These are phyloP conservation scores for Tenthredo scrophulariae DNA, from an alignment of 2,888 invertebrate genomes.

Conservation along the genomic window DNA sequence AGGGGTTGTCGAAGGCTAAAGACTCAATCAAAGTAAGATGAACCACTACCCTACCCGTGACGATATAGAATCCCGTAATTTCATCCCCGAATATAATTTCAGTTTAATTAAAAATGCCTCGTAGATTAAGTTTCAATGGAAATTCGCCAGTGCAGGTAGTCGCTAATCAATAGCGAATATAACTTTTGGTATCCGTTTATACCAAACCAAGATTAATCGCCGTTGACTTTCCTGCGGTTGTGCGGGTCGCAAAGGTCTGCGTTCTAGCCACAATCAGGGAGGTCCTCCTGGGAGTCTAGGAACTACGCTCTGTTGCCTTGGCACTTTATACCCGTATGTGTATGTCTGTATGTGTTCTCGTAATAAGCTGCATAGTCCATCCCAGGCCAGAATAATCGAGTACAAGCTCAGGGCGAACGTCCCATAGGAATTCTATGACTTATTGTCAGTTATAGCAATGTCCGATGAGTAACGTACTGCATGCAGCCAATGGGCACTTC, in stretches of 20 bases:
- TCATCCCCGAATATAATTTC: not conserved
- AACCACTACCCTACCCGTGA: not conserved
- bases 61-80: not conserved
- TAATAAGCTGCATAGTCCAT: not conserved
- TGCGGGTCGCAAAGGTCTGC: not conserved
- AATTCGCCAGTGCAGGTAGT: not conserved
- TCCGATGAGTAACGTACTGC: not conserved
- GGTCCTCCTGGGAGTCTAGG: constrained; percentile 59
- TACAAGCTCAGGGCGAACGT: constrained; percentile 11
- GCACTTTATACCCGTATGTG: constrained; percentile 12
- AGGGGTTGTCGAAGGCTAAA: constrained; percentile 30
- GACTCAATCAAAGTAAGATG: constrained; percentile 15
- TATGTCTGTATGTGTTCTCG: not conserved
- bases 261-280: constrained; percentile 5
- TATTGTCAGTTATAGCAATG: not conserved
- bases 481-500: not conserved
- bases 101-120: not conserved
- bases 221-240: constrained; percentile 9
- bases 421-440: constrained; percentile 2
- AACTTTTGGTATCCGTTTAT: not conserved
- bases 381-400: not conserved
- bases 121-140: not conserved
- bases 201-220: constrained; percentile 11
- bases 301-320: constrained; percentile 76
- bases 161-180: not conserved